Evolutionary conservation across 2,113 vertebrate genomes (phyloP).

Genomic region (Brevimyrus niger): DNA sequence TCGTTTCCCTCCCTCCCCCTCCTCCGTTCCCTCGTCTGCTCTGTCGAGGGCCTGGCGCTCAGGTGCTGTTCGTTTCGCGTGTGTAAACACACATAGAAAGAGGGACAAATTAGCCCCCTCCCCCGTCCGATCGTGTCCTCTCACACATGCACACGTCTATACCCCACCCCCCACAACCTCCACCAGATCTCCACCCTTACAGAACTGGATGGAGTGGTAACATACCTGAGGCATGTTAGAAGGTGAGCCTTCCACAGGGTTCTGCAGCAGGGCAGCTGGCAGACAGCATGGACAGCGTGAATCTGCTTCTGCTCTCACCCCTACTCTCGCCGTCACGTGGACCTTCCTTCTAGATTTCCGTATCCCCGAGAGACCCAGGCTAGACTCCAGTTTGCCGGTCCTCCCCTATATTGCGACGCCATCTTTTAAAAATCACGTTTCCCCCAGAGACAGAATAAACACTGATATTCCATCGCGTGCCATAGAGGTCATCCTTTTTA

Average conservation of each 20-base stretch:
- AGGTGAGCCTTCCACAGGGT: not conserved
- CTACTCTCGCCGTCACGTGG: not conserved
- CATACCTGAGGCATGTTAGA: not conserved
- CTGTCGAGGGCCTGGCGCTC: not conserved
- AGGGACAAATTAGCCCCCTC: not conserved
- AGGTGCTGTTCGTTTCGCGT: not conserved
- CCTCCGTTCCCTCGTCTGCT: not conserved
- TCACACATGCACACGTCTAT: not conserved
- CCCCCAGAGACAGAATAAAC: not conserved
- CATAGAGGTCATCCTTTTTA: not conserved
- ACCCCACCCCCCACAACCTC: not conserved
- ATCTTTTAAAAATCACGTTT: not conserved
- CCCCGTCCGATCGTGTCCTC: not conserved
- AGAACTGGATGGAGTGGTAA: not conserved
- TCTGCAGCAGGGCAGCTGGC: not conserved
- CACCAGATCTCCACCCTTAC: not conserved
- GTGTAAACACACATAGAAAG: not conserved
- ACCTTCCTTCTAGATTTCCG: not conserved
- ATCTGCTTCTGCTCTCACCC: not conserved
- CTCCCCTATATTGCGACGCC: not conserved
- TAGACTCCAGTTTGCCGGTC: not conserved
- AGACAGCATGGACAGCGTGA: not conserved
- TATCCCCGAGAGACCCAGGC: not conserved
- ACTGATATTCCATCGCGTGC: not conserved
- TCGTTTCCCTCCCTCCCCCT: not conserved